Conservation (phyloP, 2,888 invertebrate genomes). For the Gibbula magus region DNA sequence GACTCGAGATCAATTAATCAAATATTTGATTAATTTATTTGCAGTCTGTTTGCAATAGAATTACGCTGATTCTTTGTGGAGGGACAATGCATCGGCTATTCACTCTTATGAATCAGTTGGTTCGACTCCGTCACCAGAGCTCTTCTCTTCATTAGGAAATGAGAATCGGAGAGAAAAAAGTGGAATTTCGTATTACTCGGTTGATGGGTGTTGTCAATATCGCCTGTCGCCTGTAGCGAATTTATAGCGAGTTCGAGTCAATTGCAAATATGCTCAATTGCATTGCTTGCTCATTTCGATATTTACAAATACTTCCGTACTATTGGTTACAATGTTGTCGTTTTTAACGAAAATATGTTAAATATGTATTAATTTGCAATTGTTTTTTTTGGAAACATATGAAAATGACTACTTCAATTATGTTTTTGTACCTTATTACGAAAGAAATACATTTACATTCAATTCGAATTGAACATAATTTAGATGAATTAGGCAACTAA, state of each 20-base stretch:
- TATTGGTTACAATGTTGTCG: too few species aligned
- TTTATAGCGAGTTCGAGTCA: conserved; percentile 4
- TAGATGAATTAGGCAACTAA: not conserved
- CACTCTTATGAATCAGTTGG: not conserved
- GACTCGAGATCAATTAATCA: conserved; percentile 25
- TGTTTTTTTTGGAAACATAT: not conserved
- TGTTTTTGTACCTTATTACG: too few species aligned
- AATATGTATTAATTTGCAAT: not conserved
- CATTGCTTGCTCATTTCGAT: conserved; percentile 1
- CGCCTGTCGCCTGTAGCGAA: conserved; percentile 2
- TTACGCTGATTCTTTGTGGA: conserved; percentile 3
- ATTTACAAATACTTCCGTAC: not conserved
- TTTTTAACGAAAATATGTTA: not conserved
- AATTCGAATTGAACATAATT: not conserved
- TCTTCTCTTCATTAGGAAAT: conserved; percentile 8
- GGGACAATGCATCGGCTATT: not conserved
- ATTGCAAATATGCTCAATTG: not conserved
- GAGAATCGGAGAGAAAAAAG: not conserved
- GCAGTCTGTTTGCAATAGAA: conserved; percentile 24
- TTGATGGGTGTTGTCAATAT: conserved; percentile 3
- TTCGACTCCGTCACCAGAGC: not conserved
- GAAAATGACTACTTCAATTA: too few species aligned
- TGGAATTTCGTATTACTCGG: not conserved
- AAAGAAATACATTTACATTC: not conserved
- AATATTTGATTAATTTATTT: conserved; percentile 28